phyloP scores from a whole-genome alignment of 2,888 invertebrate species.

The Priocnemis perturbator region DNA sequence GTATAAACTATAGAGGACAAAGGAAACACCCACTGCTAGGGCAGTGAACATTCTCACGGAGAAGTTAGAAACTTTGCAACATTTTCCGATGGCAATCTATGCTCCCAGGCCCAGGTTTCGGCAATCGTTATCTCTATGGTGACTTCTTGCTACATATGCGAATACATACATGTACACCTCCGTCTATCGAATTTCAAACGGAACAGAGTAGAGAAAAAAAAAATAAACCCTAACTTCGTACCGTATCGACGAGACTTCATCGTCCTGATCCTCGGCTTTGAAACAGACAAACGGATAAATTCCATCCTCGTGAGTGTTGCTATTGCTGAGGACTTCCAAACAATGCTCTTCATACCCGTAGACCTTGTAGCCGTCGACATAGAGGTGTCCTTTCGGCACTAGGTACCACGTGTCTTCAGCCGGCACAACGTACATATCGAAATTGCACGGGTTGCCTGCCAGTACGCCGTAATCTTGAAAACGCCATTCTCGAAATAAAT shows the following conservation, averaged over 20 bases:
- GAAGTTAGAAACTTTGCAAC: too few species aligned
- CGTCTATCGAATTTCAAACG: not conserved
- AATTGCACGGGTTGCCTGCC: conserved; percentile 55
- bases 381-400: conserved; percentile 58
- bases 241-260: conserved; percentile 24
- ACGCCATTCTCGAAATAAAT: conserved; percentile 4
- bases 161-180: too few species aligned
- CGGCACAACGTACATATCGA: conserved; percentile 48
- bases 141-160: too few species aligned
- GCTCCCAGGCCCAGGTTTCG: too few species aligned
- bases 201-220: not conserved
- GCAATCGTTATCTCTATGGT: too few species aligned
- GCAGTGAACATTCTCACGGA: too few species aligned
- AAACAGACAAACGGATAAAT: conserved; percentile 67
- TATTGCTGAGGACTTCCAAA: conserved; percentile 60
- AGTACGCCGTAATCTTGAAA: conserved; percentile 65
- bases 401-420: conserved; percentile 58
- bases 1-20: too few species aligned
- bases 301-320: conserved; percentile 14
- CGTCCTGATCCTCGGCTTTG: conserved; percentile 30
- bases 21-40: too few species aligned
- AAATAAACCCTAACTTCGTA: conserved; percentile 13
- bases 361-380: conserved; percentile 34
- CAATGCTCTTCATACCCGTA: conserved; percentile 64
- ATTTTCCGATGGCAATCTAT: too few species aligned